Evolutionary conservation across 2,113 vertebrate genomes (phyloP), one percentile per base, ranked within the genome.

Genomic region (Nothocercus julius): DNA sequence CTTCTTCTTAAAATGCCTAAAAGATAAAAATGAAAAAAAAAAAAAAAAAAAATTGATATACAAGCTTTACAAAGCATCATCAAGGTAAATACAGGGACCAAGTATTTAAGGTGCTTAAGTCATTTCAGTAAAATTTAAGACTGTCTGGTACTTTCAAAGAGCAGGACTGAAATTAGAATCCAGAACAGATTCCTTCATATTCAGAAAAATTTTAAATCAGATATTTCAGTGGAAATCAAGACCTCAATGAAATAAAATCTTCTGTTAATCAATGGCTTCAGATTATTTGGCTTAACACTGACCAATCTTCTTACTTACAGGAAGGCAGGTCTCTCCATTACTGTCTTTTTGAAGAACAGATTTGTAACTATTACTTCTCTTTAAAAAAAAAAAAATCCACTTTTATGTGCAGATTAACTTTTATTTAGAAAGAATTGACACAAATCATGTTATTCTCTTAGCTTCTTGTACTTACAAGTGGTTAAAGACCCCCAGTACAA

Each of bases 401-500:
- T 74, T 88, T 66, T 32, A 62, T 24, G 78, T 66, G 51, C 11
- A 93, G 38, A 83, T 54, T 13, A 78, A 75, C 24, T 47, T 9
- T 19, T 73, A 21, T 32, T 59, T 56, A 81, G 66, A 47, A 82
- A 87, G 11, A 85, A 42, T 20, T n/a, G 6, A 53, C 53, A 73
- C 77, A 77, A 90, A 53, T 27, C 34, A 27, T 12, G 9, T 40
- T 45, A 74, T 45, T 47, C n/a, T 14, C 63, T 32, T 13, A 64
- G 77, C 20, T 72, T 68, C 27, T 53, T 64, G 6, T 96, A 99
- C 99, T 99, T 97, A 99, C 99, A 98, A 72, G 97, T 99, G 98
- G 97, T 99, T 99, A 94, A 98, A 99, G 91, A 98, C 98, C 56
- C 99, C 98, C 88, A 99, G 75, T 42, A 98, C 42, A 69, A 99